Evolutionary conservation across 1,140 invertebrate genomes (phyloP), one percentile per base, ranked within the genome.

Genomic region (Amyelois transitella): DNA sequence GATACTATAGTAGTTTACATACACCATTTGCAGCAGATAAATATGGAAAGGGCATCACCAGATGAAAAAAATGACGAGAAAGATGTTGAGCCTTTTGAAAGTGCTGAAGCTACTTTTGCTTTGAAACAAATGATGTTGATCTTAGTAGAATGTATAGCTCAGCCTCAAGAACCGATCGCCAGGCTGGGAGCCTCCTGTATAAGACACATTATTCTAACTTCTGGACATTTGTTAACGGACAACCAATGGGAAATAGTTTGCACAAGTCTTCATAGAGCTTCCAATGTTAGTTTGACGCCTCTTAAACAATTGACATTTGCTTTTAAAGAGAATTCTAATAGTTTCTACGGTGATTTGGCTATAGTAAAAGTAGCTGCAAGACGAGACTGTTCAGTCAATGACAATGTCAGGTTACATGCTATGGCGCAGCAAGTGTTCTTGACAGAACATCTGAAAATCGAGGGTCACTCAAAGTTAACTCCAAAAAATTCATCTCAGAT

Each of bases 351-450:
- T 1, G 96, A 98, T 78, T 89, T 95, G 55, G 96, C 96, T 2
- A 96, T 96, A 58, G 96, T 98, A 0, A 97, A 97, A 90, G 96
- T 98, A 1, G 96, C 96, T 1, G 96, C 96, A 0, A 90, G 96
- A 21, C 92, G 94, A 59, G 96, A 98, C 74, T 95, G 94, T 67
- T 94, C 94, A 0, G 86, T 93, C 6, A 92, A 93, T 67, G 95
- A 97, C 73, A 94, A 94, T 68, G 92, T 96, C 22, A 86, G 96
- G 64, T 89, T 98, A 7, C 92, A 94, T 64, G 95, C 96, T 32
- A 90, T 98, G 58, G 94, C 96, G 0, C 93, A 96, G 63, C 96
- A 98, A 92, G 92, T 93, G 12, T 93, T 93, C 58, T 75, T 92
- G 21, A 92, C 91, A 49, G 92, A 90, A 76, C 88, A 80, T 72